Percentiles rank a stretch among this genome's conserved stretches.
These are phyloP conservation scores for Chamaetylas fuelleborni DNA, from an alignment of 2,113 vertebrate species.

Conservation along the genomic window DNA sequence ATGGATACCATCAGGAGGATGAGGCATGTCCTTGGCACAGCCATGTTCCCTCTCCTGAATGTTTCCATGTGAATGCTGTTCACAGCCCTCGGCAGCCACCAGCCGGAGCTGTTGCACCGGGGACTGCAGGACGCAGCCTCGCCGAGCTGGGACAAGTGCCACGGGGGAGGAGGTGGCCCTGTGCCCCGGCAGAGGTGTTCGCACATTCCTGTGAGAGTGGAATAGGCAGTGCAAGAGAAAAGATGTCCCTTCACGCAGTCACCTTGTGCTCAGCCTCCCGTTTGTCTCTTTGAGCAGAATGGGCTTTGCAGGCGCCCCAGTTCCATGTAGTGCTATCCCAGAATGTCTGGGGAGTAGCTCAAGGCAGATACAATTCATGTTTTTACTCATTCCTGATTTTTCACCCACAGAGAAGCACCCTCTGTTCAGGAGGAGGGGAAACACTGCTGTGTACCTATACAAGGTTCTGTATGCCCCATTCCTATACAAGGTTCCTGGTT, in stretches of 20 bases:
- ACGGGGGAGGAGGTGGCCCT: neutral
- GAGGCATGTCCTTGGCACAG: neutral
- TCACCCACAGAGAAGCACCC: neutral
- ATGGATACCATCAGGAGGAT: neutral
- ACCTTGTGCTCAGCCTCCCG: neutral
- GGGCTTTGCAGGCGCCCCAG: neutral
- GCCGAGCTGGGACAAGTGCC: fast-evolving
- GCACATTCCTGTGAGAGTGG: neutral
- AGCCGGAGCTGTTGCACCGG: conserved; percentile 17
- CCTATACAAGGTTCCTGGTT: neutral
- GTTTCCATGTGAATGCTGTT: neutral
- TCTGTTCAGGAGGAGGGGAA: neutral
- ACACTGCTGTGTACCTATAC: neutral
- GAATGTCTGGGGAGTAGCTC: neutral
- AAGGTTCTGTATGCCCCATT: neutral
- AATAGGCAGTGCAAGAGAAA: neutral
- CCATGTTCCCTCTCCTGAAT: fast-evolving
- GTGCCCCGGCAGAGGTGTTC: neutral
- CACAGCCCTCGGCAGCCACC: neutral
- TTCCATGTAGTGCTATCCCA: neutral
- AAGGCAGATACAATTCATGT: neutral
- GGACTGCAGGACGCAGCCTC: fast-evolving
- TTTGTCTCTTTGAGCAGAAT: neutral
- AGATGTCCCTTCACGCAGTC: neutral
- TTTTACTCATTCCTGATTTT: neutral